Evolutionary conservation across 2,888 invertebrate genomes (phyloP), one percentile per base, ranked within the genome.

Genomic region (Pterobdella sp.): DNA sequence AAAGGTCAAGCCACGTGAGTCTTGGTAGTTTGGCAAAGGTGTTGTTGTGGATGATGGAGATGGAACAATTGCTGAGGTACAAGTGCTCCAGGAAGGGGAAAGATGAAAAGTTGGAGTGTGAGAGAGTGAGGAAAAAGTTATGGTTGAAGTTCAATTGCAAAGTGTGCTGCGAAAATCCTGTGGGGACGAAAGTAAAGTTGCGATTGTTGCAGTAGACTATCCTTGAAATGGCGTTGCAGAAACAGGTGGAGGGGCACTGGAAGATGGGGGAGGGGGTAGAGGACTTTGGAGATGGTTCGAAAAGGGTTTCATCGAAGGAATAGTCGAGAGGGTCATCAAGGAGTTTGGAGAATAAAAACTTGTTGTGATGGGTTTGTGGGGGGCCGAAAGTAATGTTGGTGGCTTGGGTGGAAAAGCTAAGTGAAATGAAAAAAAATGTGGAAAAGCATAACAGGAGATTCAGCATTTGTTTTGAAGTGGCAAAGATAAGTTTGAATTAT

Each of bases 201-300:
- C 80, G 80, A 72, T 81, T 75, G 22, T 80, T 79, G 75, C 83
- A 83, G 76, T 81, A 80, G 7, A 82, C 81, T 75, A 80, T 81
- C 72, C 79, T 78, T 71, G 80, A 80, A 31, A 79, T 76, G 1
- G 79, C 77, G 49, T 81, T 81, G 76, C 83, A 83, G 78, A 82
- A 82, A 73, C 83, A 83, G 3, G 78, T 78, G 26, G 76, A 77
- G 4, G 83, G 83, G 69, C 83, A 83, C 26, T 63, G 34, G 36
- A 71, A 71, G 60, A 26, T 22, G 14, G 10, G 4, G n/a, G 60
- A 56, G n/a, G 60, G 60, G 7, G n/a, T 26, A n/a, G 7, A 26
- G n/a, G 60, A n/a, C n/a, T n/a, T n/a, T n/a, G n/a, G n/a, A n/a
- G n/a, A n/a, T n/a, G n/a, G n/a, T n/a, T n/a, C n/a, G n/a, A n/a